Evolutionary conservation across 2,797 vertebrate species (phyloP), one percentile per base, ranked within the genome.

Genomic region (Leucoraja ocellata): DNA sequence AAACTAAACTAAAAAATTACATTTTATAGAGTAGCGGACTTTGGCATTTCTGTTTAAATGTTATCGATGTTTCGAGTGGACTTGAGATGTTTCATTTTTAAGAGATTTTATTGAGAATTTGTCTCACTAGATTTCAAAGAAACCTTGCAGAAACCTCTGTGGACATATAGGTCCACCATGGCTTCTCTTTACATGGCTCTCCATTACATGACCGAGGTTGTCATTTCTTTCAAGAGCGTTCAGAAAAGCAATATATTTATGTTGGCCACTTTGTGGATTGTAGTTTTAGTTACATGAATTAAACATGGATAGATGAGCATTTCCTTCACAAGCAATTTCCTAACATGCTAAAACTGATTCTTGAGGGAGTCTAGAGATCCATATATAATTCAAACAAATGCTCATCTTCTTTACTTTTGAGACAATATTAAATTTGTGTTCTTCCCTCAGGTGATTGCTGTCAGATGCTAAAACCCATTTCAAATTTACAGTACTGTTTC

Each of bases 271-370:
- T 18, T 21, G 6, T 23, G 6, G 39, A 21, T 81, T 46, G 8
- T 39, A 81, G 79, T 81, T 46, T 54, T 81, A 54, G 79, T 46
- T 81, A 39, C 79, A 81, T 81, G 39, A 81, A 81, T 81, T 81
- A 81, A 81, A 46, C 36, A 81, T 81, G 39, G 1, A 3, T 36
- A 21, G 39, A 46, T 81, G 79, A 81, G 79, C 79, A 21, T 81
- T 81, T 46, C 36, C 78, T 39, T 46, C 36, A 39, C 36, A 80
- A 39, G 32, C 36, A 80, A 80, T 80, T 16, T 80, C 18, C 79
- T 21, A 8, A 39, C 79, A 81, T 81, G 79, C 36, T 23, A 46
- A 46, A 81, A 81, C 39, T 18, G 18, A 81, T 46, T 81, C 39
- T 81, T 46, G 18, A 1, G 39, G 36, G 18, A 81, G 1, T 81